A percentile compares a stretch with the other conserved stretches of the same genome.
These are phyloP conservation scores for Elephas maximus DNA, from an alignment of 2,113 vertebrate species.

Conservation along the genomic window DNA sequence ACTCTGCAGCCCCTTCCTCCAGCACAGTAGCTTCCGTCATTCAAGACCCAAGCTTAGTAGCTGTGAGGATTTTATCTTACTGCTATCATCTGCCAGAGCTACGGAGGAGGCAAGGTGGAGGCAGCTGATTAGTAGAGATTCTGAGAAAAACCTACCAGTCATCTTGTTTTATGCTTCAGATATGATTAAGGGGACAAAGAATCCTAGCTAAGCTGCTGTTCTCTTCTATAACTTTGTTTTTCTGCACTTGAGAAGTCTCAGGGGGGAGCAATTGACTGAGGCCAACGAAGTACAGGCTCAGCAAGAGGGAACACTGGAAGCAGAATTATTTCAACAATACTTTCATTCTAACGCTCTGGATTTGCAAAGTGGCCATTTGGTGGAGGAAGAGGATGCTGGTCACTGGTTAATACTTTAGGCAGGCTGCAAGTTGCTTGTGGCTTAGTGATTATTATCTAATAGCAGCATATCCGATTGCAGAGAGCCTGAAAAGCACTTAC, in stretches of 20 bases:
- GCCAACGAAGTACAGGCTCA: conserved; percentile 22
- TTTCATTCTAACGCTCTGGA: not conserved
- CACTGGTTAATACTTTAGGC: not conserved
- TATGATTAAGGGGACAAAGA: conserved; percentile 13
- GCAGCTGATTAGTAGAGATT: conserved; percentile 10
- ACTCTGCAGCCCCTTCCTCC: not conserved
- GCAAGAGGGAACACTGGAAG: not conserved
- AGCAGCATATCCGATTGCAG: not conserved
- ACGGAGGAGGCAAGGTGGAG: not conserved
- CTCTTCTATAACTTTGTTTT: not conserved
- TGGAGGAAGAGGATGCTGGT: not conserved
- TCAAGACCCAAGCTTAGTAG: conserved; percentile 31
- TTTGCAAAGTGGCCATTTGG: not conserved
- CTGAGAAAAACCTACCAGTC: not conserved
- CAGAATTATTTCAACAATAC: not conserved
- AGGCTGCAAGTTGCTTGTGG: not conserved
- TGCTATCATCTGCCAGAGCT: not conserved
- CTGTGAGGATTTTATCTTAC: not conserved
- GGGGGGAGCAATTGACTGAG: not conserved
- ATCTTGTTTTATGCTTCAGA: conserved; percentile 37
- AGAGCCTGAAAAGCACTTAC: not conserved
- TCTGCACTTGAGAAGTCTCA: not conserved
- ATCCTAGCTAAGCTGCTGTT: not conserved
- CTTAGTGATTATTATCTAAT: not conserved
- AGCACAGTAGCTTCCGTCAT: not conserved